Conservation (phyloP, 2,888 invertebrate species). For the Hecatera dysodea region DNA sequence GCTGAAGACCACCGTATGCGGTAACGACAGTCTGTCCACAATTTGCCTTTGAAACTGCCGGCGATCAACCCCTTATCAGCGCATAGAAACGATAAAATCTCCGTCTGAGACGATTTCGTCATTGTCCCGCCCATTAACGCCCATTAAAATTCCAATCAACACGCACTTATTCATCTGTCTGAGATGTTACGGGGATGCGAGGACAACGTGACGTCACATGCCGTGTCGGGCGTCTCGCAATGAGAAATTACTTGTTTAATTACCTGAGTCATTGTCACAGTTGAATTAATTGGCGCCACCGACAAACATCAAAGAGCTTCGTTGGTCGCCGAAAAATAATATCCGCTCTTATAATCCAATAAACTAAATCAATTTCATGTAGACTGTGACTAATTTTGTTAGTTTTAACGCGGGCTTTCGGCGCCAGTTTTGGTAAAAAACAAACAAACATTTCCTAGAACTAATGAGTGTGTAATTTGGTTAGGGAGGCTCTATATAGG, state of each 20-base stretch:
- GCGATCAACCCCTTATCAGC: conserved; percentile 85
- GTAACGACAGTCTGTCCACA: conserved; percentile 80
- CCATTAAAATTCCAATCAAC: conserved; percentile 89
- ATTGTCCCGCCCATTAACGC: conserved; percentile 90
- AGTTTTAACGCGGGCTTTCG: conserved; percentile 79
- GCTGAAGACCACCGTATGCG: conserved; percentile 75
- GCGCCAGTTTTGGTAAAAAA: conserved; percentile 85
- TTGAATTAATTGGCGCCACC: conserved; percentile 68
- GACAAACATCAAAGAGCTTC: conserved; percentile 58
- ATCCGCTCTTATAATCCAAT: conserved; percentile 76
- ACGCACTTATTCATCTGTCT: conserved; percentile 89
- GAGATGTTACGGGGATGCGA: conserved; percentile 50
- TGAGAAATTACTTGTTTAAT: conserved; percentile 85
- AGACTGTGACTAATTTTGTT: conserved; percentile 88
- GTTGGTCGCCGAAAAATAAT: conserved; percentile 70
- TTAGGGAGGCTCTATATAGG: conserved; percentile 86
- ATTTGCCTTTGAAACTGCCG: conserved; percentile 90
- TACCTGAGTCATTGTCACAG: conserved; percentile 69
- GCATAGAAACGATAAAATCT: conserved; percentile 87
- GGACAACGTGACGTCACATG: conserved; percentile 71
- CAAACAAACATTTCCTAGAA: conserved; percentile 87
- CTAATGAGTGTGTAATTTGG: conserved; percentile 89
- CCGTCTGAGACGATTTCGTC: conserved; percentile 83
- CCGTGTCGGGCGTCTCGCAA: conserved; percentile 76
- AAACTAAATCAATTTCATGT: conserved; percentile 76